Evolutionary conservation across 2,888 invertebrate genomes (phyloP).

Genomic region (Thysanoteuthis rhombus): DNA sequence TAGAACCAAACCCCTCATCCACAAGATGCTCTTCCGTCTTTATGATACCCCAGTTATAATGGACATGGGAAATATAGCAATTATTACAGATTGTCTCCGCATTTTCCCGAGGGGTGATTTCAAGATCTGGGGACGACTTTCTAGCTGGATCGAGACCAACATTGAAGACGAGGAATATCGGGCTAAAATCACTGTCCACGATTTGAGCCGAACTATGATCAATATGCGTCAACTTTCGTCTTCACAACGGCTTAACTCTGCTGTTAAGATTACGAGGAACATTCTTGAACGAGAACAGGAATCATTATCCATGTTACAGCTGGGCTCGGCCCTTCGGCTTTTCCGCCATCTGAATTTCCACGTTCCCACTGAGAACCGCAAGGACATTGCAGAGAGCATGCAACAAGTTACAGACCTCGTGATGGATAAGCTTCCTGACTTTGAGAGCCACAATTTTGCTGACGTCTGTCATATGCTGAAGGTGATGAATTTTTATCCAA

Average conservation of each 20-base stretch:
- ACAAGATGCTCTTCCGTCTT: constrained; percentile 31
- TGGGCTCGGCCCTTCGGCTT: constrained; percentile 29
- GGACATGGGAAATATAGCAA: background rate
- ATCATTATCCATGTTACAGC: background rate
- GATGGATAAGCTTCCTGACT: constrained; percentile 20
- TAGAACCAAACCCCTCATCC: constrained; percentile 1
- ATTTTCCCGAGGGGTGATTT: constrained; percentile 18
- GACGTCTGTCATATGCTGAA: constrained; percentile 37
- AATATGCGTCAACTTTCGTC: background rate
- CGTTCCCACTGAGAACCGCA: constrained; percentile 30
- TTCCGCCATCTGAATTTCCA: constrained; percentile 25
- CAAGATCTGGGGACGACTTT: background rate
- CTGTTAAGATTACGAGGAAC: background rate
- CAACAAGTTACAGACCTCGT: background rate
- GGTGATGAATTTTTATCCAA: constrained; percentile 27
- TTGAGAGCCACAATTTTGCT: constrained; percentile 35
- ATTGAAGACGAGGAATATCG: background rate
- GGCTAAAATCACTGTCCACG: background rate
- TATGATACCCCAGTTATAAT: background rate
- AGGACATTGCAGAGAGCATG: constrained; percentile 25
- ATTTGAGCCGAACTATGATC: background rate
- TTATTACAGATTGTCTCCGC: constrained; percentile 18
- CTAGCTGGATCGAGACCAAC: background rate
- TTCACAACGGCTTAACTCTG: background rate
- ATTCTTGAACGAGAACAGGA: background rate